phyloP scores from a whole-genome alignment of 2,113 vertebrate species.

The Myanophis thanlyinensis region DNA sequence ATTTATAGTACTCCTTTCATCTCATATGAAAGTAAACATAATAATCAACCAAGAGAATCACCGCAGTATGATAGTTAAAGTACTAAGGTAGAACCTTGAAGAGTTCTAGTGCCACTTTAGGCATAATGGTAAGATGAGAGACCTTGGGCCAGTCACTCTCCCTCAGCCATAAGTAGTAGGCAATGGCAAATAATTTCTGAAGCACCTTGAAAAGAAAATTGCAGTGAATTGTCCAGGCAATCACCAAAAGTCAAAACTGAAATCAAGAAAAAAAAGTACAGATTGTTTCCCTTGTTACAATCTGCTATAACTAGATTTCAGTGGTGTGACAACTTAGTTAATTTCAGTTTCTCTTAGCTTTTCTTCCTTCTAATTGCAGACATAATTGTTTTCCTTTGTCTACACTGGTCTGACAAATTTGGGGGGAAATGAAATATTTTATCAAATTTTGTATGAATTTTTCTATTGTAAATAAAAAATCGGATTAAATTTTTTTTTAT shows the following conservation, averaged over 20 bases:
- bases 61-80: no score
- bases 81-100: background rate
- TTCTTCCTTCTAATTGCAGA: background rate
- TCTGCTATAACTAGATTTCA: background rate
- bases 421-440: background rate
- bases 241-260: background rate
- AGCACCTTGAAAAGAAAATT: background rate
- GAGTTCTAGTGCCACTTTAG: background rate
- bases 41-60: background rate
- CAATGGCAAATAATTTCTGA: background rate
- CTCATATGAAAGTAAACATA: background rate
- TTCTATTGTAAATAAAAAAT: background rate
- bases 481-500: no score
- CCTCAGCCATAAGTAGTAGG: background rate
- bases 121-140: background rate
- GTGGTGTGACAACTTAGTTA: background rate
- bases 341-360: background rate
- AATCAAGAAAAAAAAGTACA: background rate
- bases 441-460: background rate
- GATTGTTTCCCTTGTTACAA: background rate
- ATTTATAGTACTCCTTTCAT: background rate
- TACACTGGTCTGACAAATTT: background rate
- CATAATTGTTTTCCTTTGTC: background rate
- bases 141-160: background rate
- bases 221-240: background rate